Percentiles rank a stretch among this genome's conserved stretches.
Conservation (phyloP, 2,113 vertebrate species). For the Sebastes schlegelii region DNA sequence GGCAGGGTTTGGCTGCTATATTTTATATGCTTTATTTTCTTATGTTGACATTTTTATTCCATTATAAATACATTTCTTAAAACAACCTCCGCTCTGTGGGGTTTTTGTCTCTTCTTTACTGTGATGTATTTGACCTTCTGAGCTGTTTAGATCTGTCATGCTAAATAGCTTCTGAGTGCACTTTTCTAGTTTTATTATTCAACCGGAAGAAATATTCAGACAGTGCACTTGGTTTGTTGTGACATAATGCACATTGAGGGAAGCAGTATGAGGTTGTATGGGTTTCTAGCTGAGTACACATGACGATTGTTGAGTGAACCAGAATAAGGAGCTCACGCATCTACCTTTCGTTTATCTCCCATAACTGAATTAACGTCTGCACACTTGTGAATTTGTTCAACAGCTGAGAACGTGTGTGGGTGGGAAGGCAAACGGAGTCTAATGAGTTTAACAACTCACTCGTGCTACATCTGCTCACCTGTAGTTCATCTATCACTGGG, state of each 20-base stretch:
- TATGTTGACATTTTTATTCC: slow-evolving; percentile 76
- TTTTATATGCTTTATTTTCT: slow-evolving; percentile 77
- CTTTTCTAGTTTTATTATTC: slow-evolving; percentile 36
- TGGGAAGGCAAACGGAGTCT: slow-evolving; percentile 47
- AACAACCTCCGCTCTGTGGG: slow-evolving; percentile 43
- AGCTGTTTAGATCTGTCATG: slow-evolving; percentile 40
- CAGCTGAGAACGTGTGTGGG: slow-evolving; percentile 56
- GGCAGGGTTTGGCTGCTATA: slow-evolving; percentile 65
- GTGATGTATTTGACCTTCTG: slow-evolving; percentile 56
- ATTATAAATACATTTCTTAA: slow-evolving; percentile 72
- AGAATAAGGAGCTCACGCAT: slow-evolving; percentile 31
- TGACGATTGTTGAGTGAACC: slow-evolving; percentile 39
- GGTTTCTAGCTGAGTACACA: slow-evolving; percentile 41
- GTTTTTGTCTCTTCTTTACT: slow-evolving; percentile 39
- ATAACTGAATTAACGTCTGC: slow-evolving; percentile 35
- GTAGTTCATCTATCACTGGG: slow-evolving; percentile 57
- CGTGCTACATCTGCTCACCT: slow-evolving; percentile 36
- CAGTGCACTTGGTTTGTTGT: slow-evolving; percentile 42
- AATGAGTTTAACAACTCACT: slow-evolving; percentile 70
- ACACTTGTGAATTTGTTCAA: slow-evolving; percentile 47
- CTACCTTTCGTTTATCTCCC: slow-evolving; percentile 50
- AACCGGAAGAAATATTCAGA: slow-evolving; percentile 26
- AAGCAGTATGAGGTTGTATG: slow-evolving; percentile 5
- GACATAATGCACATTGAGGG: slow-evolving; percentile 14
- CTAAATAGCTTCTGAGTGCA: slow-evolving; percentile 46